A percentile compares a stretch with the other conserved stretches of the same genome.
phyloP scores from a whole-genome alignment of 2,113 vertebrate genomes.

The Calypte anna region DNA sequence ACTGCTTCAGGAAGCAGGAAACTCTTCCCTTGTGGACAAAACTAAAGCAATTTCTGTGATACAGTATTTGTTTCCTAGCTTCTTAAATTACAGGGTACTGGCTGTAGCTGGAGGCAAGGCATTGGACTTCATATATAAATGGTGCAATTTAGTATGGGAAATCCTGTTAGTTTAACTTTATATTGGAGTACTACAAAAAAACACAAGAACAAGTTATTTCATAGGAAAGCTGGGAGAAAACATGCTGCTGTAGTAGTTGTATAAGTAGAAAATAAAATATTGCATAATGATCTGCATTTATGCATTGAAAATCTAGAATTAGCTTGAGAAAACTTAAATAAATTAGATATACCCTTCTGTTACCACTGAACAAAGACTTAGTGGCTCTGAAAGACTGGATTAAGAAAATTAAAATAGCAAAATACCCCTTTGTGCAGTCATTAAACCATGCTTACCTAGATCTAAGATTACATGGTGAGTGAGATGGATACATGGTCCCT shows the following conservation, averaged over 20 bases:
- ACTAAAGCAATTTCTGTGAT: not conserved
- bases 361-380: not conserved
- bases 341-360: not conserved
- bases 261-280: not conserved
- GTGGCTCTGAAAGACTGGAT: not conserved
- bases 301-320: not conserved
- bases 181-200: not conserved
- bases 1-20: not conserved
- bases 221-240: not conserved
- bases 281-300: not conserved
- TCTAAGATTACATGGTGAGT: not conserved
- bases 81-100: not conserved
- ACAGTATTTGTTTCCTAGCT: not conserved
- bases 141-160: not conserved
- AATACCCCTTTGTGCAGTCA: not conserved
- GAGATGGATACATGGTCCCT: not conserved
- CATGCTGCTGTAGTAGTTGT: not conserved
- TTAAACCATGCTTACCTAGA: not conserved
- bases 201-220: not conserved
- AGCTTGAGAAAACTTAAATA: not conserved
- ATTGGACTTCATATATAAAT: not conserved
- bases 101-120: slow-evolving; percentile 11
- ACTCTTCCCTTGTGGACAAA: not conserved
- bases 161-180: slow-evolving; percentile 22
- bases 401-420: not conserved